phyloP scores from a whole-genome alignment of 2,797 vertebrate species.

The Anableps anableps region DNA sequence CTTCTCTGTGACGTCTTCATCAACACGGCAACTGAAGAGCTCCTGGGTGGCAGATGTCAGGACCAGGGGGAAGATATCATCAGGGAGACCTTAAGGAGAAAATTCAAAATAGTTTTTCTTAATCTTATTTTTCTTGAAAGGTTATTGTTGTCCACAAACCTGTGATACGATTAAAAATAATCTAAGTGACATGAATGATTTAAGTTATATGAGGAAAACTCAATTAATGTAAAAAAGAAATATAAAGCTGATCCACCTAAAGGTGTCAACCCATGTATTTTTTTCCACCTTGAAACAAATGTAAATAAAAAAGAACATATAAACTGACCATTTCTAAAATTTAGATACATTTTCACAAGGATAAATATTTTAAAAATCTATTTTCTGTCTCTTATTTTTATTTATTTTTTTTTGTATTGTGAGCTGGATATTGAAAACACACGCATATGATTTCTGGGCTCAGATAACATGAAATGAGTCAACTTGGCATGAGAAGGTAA shows the following conservation, averaged over 20 bases:
- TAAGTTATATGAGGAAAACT: not conserved
- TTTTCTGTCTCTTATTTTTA: not conserved
- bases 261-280: not conserved
- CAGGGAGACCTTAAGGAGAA: constrained; percentile 81
- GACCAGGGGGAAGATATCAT: constrained; percentile 88
- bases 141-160: not conserved
- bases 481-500: not conserved
- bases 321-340: not conserved
- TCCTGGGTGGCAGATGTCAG: constrained; percentile 91
- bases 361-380: not conserved
- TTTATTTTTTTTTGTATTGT: not conserved
- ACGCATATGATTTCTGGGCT: not conserved
- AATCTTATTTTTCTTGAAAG: not conserved
- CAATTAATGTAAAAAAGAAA: not conserved
- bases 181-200: not conserved
- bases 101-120: not conserved
- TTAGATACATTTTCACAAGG: not conserved
- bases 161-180: not conserved
- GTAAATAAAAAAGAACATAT: too few relatives aligned
- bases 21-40: constrained; percentile 85
- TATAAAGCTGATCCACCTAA: not conserved
- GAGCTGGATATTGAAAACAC: not conserved
- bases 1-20: constrained; percentile 87
- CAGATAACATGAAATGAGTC: not conserved
- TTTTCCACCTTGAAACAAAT: not conserved